Percentiles rank a stretch among this genome's conserved stretches.
phyloP scores from a whole-genome alignment of 2,113 vertebrate species.

The Hydropotes inermis region DNA sequence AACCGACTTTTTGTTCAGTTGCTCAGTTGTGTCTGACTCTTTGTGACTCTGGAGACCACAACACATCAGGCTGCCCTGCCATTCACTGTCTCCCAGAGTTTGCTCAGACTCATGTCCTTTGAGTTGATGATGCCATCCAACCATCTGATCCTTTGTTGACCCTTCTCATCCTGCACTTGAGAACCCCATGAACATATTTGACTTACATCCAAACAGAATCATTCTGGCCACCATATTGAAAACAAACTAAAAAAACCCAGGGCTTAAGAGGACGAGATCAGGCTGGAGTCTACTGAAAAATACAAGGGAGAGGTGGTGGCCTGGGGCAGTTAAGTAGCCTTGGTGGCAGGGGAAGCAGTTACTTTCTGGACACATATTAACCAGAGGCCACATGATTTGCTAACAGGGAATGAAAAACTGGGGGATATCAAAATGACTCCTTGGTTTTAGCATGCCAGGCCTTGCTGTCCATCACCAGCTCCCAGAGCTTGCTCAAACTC shows the following conservation, averaged over 20 bases:
- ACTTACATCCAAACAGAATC: not conserved
- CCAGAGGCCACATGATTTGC: not conserved
- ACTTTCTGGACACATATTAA: not conserved
- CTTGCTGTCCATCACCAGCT: not conserved
- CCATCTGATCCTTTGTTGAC: not conserved
- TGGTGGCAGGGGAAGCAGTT: rapidly evolving
- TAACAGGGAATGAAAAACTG: not conserved
- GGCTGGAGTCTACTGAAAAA: not conserved
- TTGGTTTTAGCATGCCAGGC: not conserved
- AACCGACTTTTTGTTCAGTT: not conserved
- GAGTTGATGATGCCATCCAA: not conserved
- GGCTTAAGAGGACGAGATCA: not conserved
- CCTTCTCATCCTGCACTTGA: not conserved
- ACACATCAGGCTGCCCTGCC: not conserved
- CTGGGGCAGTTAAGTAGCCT: not conserved
- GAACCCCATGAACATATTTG: not conserved
- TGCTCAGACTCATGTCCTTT: not conserved
- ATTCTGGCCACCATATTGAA: not conserved
- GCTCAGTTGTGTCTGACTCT: not conserved
- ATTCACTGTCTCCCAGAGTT: not conserved
- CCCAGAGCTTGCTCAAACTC: not conserved
- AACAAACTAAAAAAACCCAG: not conserved
- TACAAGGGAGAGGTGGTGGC: not conserved
- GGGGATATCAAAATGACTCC: not conserved
- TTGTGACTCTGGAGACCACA: not conserved